Evolutionary conservation across 2,888 invertebrate species (phyloP).

Genomic region (Pemphredon lugubris): DNA sequence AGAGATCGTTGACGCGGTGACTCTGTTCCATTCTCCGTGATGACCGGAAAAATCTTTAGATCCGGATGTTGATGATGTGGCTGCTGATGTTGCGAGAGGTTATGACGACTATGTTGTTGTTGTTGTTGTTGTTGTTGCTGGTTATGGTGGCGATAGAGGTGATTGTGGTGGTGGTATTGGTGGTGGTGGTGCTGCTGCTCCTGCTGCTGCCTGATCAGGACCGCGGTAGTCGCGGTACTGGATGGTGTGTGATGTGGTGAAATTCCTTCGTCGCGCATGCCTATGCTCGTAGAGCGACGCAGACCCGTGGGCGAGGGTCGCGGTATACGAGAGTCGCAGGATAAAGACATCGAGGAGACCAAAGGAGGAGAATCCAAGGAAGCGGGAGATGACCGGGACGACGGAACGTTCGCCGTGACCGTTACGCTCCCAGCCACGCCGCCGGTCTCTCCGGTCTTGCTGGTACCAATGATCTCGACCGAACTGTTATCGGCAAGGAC

Average conservation of each 20-base stretch:
- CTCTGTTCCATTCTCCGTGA: conserved; percentile 84
- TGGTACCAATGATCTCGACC: no score
- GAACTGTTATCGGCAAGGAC: no score
- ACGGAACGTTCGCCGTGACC: no score
- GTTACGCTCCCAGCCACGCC: no score
- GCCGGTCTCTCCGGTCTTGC: no score
- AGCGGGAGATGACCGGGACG: no score
- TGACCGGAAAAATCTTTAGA: conserved; percentile 84
- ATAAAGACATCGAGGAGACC: neutral
- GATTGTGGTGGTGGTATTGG: conserved; percentile 45
- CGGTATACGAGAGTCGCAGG: conserved; percentile 81
- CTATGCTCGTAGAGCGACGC: conserved; percentile 86
- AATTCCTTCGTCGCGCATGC: conserved; percentile 85
- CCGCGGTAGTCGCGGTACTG: conserved; percentile 65
- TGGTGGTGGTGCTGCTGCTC: no score
- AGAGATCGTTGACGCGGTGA: conserved; percentile 76
- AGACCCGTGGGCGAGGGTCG: conserved; percentile 81
- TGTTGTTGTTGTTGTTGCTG: conserved; percentile 48
- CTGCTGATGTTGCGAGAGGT: conserved; percentile 60
- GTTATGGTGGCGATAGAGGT: conserved; percentile 32
- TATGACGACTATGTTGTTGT: conserved; percentile 58
- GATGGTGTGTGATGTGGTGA: conserved; percentile 62
- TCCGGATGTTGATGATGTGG: conserved; percentile 76
- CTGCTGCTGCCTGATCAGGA: conserved; percentile 34
- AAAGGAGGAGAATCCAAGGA: no score